A percentile compares a stretch with the other conserved stretches of the same genome.
phyloP scores from a whole-genome alignment of 2,888 invertebrate genomes.

The Dasypogon diadema region DNA sequence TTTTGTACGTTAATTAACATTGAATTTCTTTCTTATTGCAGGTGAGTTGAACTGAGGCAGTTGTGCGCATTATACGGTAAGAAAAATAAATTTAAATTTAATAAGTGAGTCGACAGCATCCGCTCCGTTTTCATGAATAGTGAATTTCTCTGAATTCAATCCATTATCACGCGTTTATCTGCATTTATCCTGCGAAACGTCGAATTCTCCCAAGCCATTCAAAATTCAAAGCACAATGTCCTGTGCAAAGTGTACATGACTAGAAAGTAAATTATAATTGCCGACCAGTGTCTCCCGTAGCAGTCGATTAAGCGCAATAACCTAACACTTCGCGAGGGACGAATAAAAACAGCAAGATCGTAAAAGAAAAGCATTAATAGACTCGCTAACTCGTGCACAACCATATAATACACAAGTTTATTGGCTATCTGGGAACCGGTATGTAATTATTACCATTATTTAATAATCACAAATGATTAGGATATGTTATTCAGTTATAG shows the following conservation, averaged over 20 bases:
- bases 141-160: constrained; percentile 24
- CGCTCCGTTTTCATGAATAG: constrained; percentile 30
- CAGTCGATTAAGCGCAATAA: constrained; percentile 44
- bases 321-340: constrained; percentile 25
- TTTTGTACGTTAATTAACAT: constrained; percentile 33
- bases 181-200: constrained; percentile 12
- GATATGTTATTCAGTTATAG: constrained; percentile 17
- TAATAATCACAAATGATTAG: constrained; percentile 56
- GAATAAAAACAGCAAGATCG: neutral
- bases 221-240: constrained; percentile 30
- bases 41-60: neutral
- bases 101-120: constrained; percentile 10
- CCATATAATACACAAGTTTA: constrained; percentile 46
- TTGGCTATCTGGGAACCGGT: constrained; percentile 47
- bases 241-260: constrained; percentile 28
- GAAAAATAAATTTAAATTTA: neutral
- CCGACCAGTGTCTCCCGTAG: constrained; percentile 16
- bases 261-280: constrained; percentile 48
- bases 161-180: constrained; percentile 17
- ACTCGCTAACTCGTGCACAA: constrained; percentile 48
- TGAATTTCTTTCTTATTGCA: constrained; percentile 10
- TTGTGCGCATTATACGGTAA: neutral
- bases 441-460: constrained; percentile 56
- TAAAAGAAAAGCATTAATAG: constrained; percentile 52
- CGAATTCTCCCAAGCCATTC: constrained; percentile 2